Conservation (phyloP, 2,113 vertebrate genomes). For the Eclectus roratus region DNA sequence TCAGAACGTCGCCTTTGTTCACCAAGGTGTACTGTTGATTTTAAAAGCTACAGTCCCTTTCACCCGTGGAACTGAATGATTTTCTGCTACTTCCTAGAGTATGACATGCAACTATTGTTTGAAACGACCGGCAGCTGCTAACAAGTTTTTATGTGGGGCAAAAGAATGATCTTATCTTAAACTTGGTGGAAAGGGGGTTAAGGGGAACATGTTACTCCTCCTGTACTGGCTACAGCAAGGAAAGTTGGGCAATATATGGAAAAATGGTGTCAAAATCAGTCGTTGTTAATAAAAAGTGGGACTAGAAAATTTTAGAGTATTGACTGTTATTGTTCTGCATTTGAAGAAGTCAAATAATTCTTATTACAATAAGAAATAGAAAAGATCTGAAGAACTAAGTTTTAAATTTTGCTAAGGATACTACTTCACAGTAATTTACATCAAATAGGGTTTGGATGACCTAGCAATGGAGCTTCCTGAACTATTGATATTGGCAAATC, state of each 20-base stretch:
- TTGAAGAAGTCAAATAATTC: neutral
- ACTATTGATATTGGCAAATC: neutral
- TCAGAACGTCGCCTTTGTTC: neutral
- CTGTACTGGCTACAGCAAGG: neutral
- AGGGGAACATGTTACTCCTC: neutral
- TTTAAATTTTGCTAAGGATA: neutral
- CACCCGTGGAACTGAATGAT: neutral
- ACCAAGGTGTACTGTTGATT: neutral
- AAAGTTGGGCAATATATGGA: neutral
- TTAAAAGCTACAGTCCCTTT: neutral
- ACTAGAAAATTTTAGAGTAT: neutral
- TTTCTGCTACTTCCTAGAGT: neutral
- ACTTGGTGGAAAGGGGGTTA: neutral
- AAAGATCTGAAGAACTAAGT: neutral
- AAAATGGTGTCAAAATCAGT: neutral
- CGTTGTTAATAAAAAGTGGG: neutral
- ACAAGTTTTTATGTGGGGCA: neutral
- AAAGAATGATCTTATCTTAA: neutral
- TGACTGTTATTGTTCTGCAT: neutral
- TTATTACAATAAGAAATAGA: neutral
- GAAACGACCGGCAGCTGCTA: neutral
- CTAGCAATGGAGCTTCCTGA: neutral
- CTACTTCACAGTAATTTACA: neutral
- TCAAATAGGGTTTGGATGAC: neutral
- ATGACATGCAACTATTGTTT: neutral